Evolutionary conservation across 1,140 invertebrate genomes (phyloP), one percentile per base, ranked within the genome.

Genomic region (Rhizoglyphus robini): DNA sequence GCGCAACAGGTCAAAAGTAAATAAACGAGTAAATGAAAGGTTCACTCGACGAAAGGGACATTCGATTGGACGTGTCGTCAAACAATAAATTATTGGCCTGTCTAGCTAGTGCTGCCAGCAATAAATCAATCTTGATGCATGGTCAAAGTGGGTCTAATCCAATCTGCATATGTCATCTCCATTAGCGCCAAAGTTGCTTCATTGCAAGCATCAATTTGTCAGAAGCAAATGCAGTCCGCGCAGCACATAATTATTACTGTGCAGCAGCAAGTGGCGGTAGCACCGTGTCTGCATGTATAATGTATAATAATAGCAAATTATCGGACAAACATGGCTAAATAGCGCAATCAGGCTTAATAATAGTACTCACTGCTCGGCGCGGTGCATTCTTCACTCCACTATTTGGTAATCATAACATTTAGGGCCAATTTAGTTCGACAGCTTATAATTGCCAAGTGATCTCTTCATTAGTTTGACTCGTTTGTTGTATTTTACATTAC

Each of bases 321-420:
- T 54, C 8, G 20, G 31, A 54, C 51, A 54, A 54, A 54, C 51
- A 54, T 54, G 51, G 20, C 51, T 54, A 54, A 54, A 54, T 54
- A 54, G 51, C 8, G 51, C 51, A 54, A 54, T 54, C 51, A 54
- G 23, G 8, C 23, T 54, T 54, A 54, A 54, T 54, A 32, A 54
- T 54, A 54, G 51, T 54, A 54, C 41, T 46, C 15, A 54, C 15
- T 8, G 51, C 20, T 15, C 8, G 23, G 8, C 20, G 15, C 51
- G 23, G 51, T 54, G 20, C 31, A 25, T 32, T 54, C 51, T 20
- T 25, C 41, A 15, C 41, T 46, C 15, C 15, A 46, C 41, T 15
- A 15, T 15, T 23, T 46, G 41, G 41, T 46, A 46, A 46, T 46
- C 41, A 46, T 46, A 46, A 46, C 41, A 23, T 46, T 46, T 46